These are phyloP conservation scores for Fragum whitleyi DNA, from an alignment of 2,888 invertebrate species.

Conservation along the genomic window DNA sequence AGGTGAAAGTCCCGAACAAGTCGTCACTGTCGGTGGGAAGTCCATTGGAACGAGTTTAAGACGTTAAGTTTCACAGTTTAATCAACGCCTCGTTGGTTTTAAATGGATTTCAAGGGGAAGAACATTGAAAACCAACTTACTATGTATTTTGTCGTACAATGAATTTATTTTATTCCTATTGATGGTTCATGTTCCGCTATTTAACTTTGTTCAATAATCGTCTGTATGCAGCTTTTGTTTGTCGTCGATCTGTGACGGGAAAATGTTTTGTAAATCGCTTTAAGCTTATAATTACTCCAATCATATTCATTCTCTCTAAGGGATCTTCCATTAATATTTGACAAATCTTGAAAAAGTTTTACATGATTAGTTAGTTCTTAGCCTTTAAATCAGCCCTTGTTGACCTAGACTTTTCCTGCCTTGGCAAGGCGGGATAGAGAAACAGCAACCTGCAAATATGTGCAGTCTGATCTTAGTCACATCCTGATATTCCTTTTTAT, in stretches of 20 bases:
- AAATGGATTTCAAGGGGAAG: constrained; percentile 1
- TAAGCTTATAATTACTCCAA: constrained; percentile 35
- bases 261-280: constrained; percentile 44
- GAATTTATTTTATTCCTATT: constrained; percentile 29
- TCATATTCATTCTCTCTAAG: not conserved
- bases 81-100: constrained; percentile 13
- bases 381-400: too few species aligned
- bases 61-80: constrained; percentile 38
- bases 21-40: constrained; percentile 36
- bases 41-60: constrained; percentile 34
- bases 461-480: too few species aligned
- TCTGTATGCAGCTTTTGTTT: constrained; percentile 29
- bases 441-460: too few species aligned
- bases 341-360: too few species aligned
- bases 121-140: constrained; percentile 9
- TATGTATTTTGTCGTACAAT: constrained; percentile 31
- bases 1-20: constrained; percentile 64
- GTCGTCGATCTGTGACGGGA: constrained; percentile 30
- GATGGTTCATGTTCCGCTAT: constrained; percentile 49
- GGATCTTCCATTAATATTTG: too few species aligned
- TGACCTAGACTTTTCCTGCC: too few species aligned
- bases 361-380: too few species aligned
- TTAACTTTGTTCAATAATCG: constrained; percentile 41
- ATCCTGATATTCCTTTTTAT: too few species aligned
- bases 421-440: too few species aligned